These are phyloP conservation scores for Betta splendens DNA, from an alignment of 2,797 vertebrate genomes.

Conservation along the genomic window DNA sequence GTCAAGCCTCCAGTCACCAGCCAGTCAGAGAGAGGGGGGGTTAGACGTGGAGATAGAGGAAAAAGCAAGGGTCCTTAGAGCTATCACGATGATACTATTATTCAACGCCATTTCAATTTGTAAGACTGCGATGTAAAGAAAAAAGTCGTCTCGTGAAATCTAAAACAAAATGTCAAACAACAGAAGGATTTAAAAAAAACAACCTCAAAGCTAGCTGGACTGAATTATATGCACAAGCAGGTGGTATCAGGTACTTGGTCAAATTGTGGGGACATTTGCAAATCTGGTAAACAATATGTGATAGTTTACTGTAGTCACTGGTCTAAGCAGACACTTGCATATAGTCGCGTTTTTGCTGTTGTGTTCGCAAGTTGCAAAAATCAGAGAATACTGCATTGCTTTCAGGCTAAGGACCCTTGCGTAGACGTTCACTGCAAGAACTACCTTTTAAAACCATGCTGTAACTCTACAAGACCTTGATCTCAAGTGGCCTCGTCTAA, in stretches of 20 bases:
- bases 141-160: slow-evolving; percentile 83
- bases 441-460: slow-evolving; percentile 66
- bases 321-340: slow-evolving; percentile 88
- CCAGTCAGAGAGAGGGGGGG: slow-evolving; percentile 64
- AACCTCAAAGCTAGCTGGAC: slow-evolving; percentile 64
- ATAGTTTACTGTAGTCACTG: slow-evolving; percentile 84
- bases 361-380: slow-evolving; percentile 84
- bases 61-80: slow-evolving; percentile 73
- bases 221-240: slow-evolving; percentile 81
- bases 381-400: slow-evolving; percentile 71
- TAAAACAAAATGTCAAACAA: slow-evolving; percentile 85
- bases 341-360: slow-evolving; percentile 85
- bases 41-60: slow-evolving; percentile 64
- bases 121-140: slow-evolving; percentile 72
- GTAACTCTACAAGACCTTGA: slow-evolving; percentile 76
- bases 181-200: slow-evolving; percentile 75
- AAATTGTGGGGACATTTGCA: slow-evolving; percentile 83
- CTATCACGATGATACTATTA: slow-evolving; percentile 78
- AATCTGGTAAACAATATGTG: slow-evolving; percentile 69
- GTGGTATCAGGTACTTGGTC: slow-evolving; percentile 91
- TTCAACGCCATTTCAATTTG: slow-evolving; percentile 79
- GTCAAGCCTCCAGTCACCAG: slow-evolving; percentile 72
- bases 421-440: slow-evolving; percentile 68
- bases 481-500: slow-evolving; percentile 69
- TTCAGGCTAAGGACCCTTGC: slow-evolving; percentile 76